Conservation (phyloP, 2,113 vertebrate species). For the Ivindomyrus marchei region DNA sequence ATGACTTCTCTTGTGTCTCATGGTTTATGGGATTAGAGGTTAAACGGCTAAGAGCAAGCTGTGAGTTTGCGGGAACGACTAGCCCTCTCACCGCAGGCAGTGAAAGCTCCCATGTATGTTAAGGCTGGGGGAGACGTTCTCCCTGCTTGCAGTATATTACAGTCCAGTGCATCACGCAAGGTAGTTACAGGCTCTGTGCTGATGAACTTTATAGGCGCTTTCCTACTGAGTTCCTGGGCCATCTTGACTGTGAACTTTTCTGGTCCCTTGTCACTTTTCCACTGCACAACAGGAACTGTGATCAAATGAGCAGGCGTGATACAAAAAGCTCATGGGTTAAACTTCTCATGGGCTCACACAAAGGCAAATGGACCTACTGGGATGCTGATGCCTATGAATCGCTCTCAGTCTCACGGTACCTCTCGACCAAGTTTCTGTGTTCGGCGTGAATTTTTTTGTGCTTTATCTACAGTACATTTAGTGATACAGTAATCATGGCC, state of each 20-base stretch:
- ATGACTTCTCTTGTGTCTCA: neutral
- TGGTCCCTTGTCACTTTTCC: neutral
- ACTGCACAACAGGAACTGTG: neutral
- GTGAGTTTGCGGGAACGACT: slow-evolving; percentile 1
- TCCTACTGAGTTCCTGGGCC: neutral
- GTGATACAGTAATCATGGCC: too few relatives aligned
- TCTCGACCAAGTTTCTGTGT: too few relatives aligned
- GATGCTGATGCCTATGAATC: too few relatives aligned
- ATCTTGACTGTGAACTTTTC: neutral
- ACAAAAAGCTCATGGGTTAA: neutral
- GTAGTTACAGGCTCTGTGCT: neutral
- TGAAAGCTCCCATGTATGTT: slow-evolving; percentile 47
- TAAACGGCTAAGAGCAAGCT: slow-evolving; percentile 9
- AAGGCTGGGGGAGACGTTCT: neutral
- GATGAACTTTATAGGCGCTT: neutral
- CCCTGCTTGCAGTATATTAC: neutral
- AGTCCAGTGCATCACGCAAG: neutral
- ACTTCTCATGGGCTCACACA: neutral
- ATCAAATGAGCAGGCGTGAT: neutral
- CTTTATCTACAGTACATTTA: too few relatives aligned
- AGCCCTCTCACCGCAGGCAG: slow-evolving; percentile 44
- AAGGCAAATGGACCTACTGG: too few relatives aligned
- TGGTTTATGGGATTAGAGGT: slow-evolving; percentile 20
- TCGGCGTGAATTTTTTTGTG: too few relatives aligned
- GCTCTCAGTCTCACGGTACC: too few relatives aligned